phyloP scores from a whole-genome alignment of 64 coral and sea anemone genomes.

The Stylophora pistillata region DNA sequence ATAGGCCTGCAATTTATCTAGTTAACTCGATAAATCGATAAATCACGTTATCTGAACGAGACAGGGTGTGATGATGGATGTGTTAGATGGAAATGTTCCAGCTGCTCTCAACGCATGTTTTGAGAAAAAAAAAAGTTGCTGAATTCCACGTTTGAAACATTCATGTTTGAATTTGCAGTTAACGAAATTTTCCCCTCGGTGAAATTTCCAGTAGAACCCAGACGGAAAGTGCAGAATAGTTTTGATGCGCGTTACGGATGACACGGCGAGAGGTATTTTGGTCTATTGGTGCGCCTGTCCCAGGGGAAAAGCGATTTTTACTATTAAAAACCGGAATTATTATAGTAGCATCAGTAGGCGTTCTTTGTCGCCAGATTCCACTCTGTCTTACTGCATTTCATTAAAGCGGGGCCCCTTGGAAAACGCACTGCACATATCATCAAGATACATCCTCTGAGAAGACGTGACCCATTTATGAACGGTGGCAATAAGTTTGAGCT shows the following conservation, averaged over 20 bases:
- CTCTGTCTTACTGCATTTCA: constrained; percentile 26
- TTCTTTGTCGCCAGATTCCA: constrained; percentile 48
- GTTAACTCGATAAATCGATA: too few species aligned
- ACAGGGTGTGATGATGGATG: background rate
- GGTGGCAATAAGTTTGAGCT: background rate
- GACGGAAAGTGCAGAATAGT: background rate
- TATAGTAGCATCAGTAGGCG: constrained; percentile 36
- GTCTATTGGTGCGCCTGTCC: background rate
- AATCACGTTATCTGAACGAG: too few species aligned
- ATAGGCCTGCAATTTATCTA: constrained; percentile 26
- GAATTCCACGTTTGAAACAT: background rate
- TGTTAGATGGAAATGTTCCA: background rate
- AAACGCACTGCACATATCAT: constrained; percentile 5
- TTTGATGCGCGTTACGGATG: background rate
- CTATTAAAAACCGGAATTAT: constrained; percentile 48
- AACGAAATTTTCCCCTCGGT: background rate
- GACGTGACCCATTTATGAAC: constrained; percentile 39
- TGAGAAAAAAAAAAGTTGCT: background rate
- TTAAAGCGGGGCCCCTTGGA: constrained; percentile 20
- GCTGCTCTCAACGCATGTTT: background rate
- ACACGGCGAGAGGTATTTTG: constrained; percentile 25
- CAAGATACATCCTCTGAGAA: constrained; percentile 51
- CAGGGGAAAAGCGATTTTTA: constrained; percentile 10
- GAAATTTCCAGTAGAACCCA: constrained; percentile 27
- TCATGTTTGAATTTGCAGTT: background rate